phyloP scores from a whole-genome alignment of 2,113 vertebrate species.

The Phoenicopterus ruber region DNA sequence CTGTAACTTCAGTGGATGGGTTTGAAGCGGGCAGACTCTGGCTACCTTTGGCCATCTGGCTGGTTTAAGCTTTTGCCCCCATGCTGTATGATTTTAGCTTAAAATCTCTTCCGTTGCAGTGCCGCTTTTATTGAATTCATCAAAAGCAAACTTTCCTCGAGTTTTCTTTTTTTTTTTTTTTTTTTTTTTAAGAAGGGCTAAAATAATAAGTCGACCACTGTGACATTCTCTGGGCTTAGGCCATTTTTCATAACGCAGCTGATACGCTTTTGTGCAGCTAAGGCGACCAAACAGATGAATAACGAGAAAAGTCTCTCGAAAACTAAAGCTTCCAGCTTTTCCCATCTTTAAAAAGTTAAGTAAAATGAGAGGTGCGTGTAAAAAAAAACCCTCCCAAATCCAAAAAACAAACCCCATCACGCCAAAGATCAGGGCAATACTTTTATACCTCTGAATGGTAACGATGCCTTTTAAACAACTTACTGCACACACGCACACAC shows the following conservation, averaged over 20 bases:
- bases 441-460: constrained; percentile 69
- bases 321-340: constrained; percentile 77
- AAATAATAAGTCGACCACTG: constrained; percentile 96
- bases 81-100: constrained; percentile 82
- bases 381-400: constrained; percentile 15
- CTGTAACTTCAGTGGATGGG: constrained; percentile 51
- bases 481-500: constrained; percentile 25
- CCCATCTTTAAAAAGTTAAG: constrained; percentile 77
- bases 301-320: constrained; percentile 77
- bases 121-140: constrained; percentile 89
- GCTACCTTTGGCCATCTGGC: constrained; percentile 81
- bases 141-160: constrained; percentile 90
- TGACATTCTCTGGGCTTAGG: constrained; percentile 90
- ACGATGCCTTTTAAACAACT: constrained; percentile 72
- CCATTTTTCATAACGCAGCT: constrained; percentile 94
- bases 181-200: constrained; percentile 78
- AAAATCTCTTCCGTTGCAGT: constrained; percentile 83
- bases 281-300: constrained; percentile 86
- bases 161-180: constrained; percentile 77
- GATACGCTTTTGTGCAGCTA: constrained; percentile 89
- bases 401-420: constrained; percentile 23
- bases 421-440: constrained; percentile 72
- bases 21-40: constrained; percentile 56
- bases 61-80: constrained; percentile 79
- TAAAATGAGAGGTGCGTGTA: constrained; percentile 71